Evolutionary conservation across 2,888 invertebrate genomes (phyloP), one percentile per base, ranked within the genome.

Genomic region (Brenthis ino): DNA sequence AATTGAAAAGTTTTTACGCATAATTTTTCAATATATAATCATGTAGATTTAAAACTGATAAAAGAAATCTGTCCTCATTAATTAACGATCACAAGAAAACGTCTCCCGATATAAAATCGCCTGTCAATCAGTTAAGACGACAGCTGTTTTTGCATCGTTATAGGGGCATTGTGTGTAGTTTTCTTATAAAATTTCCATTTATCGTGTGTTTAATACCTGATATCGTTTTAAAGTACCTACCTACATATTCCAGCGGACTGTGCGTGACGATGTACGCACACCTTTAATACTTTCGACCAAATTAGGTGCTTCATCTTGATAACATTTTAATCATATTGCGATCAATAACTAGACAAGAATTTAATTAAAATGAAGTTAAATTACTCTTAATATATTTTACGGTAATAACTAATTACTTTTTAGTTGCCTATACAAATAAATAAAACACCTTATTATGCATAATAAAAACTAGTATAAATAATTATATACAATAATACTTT

Each of bases 101-200:
- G 47, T 43, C 43, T 14, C 37, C 8, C 37, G 11, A 43, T 43
- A 43, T 58, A 58, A 58, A 58, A 28, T 50, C 58, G 48, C 48
- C 58, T 50, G 48, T 60, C 48, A 60, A 60, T 60, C 48, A 28
- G 37, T 43, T 43, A 43, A 43, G 48, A 48, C 24, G 48, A 48
- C 58, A 58, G 58, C 16, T 65, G 56, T 56, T 57, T 56, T 50
- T 65, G 1, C 28, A 6, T 24, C 48, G 48, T 58, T 65, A 65
- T 43, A 24, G 20, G 24, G 47, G 16, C 24, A 43, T 53, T 54
- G n/a, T 57, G 55, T n/a, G 48, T 28, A 53, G 37, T 48, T 33
- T 51, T 58, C 16, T 60, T 70, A 55, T 50, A 61, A 51, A 63
- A 61, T 43, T 67, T 64, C 56, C 58, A 67, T 65, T 67, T 65